Conservation (phyloP, 1,140 invertebrate genomes). For the Conus ventricosus region DNA sequence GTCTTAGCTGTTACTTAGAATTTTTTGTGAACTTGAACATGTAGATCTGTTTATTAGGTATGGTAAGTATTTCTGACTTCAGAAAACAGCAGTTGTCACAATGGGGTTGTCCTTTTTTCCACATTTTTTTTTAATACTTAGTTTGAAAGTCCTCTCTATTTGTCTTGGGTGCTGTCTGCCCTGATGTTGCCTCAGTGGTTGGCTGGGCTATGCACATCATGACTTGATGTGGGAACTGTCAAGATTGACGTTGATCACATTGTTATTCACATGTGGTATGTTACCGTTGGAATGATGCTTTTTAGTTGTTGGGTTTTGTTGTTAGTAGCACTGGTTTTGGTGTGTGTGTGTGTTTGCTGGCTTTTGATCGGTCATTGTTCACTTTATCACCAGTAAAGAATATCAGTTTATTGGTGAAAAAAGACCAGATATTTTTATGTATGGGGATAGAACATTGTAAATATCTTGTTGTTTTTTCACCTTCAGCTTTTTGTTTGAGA, state of each 20-base stretch:
- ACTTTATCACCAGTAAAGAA: not conserved
- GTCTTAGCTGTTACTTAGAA: too few relatives aligned
- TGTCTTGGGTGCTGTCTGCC: not conserved
- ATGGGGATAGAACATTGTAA: not conserved
- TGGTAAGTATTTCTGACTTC: too few relatives aligned
- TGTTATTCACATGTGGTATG: not conserved
- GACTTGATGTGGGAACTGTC: too few relatives aligned
- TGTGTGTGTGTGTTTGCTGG: not conserved
- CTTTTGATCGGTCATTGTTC: not conserved
- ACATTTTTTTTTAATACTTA: constrained; percentile 2
- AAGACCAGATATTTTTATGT: not conserved
- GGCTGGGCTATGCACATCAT: too few relatives aligned
- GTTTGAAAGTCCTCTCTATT: not conserved
- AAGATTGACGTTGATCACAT: too few relatives aligned
- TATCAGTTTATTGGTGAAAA: not conserved
- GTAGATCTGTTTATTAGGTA: too few relatives aligned
- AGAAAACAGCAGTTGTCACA: not conserved
- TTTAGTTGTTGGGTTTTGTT: not conserved
- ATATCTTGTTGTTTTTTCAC: too few relatives aligned
- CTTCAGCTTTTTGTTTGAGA: too few relatives aligned
- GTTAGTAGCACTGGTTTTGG: not conserved
- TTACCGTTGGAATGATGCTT: not conserved
- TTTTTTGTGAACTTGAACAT: too few relatives aligned
- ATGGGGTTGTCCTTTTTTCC: not conserved
- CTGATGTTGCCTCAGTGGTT: not conserved